Evolutionary conservation across 1,140 invertebrate genomes (phyloP).

Genomic region (Ceratoteleas bidentatus): DNA sequence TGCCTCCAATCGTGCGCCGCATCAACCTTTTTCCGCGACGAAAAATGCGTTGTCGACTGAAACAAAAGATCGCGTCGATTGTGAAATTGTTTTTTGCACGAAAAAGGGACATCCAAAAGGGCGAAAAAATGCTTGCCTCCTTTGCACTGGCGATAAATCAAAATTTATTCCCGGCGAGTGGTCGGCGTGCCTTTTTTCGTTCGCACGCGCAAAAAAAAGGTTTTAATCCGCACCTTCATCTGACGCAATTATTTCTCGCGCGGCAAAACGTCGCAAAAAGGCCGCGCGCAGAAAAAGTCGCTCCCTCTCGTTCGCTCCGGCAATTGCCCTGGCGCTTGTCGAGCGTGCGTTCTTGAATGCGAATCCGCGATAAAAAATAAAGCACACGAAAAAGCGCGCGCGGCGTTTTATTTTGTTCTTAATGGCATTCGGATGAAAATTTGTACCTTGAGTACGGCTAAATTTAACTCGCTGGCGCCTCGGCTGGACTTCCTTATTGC

Average conservation of each 20-base stretch:
- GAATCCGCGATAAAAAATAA: conserved; percentile 25
- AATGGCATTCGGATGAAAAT: conserved; percentile 23
- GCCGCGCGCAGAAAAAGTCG: no score
- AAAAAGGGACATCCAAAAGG: no score
- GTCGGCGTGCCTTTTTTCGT: not conserved
- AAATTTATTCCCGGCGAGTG: conserved; percentile 18
- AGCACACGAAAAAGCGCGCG: not conserved
- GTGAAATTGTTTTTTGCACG: no score
- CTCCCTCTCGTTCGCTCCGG: not conserved
- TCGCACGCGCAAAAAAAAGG: not conserved
- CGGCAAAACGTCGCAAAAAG: not conserved
- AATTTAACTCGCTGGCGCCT: conserved; percentile 41
- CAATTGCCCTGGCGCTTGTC: not conserved
- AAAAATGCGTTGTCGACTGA: no score
- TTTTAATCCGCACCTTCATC: conserved; percentile 22
- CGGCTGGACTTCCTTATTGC: conserved; percentile 39
- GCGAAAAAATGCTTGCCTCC: no score
- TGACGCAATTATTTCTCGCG: conserved; percentile 13
- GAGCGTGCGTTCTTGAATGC: conserved; percentile 16
- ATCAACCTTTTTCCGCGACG: no score
- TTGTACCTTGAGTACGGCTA: conserved; percentile 35
- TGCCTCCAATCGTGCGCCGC: no score
- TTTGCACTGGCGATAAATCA: conserved; percentile 11
- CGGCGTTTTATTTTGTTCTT: conserved; percentile 15
- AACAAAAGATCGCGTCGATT: no score